Conservation (phyloP, 2,113 vertebrate genomes). For the Hemichromis elongatus region DNA sequence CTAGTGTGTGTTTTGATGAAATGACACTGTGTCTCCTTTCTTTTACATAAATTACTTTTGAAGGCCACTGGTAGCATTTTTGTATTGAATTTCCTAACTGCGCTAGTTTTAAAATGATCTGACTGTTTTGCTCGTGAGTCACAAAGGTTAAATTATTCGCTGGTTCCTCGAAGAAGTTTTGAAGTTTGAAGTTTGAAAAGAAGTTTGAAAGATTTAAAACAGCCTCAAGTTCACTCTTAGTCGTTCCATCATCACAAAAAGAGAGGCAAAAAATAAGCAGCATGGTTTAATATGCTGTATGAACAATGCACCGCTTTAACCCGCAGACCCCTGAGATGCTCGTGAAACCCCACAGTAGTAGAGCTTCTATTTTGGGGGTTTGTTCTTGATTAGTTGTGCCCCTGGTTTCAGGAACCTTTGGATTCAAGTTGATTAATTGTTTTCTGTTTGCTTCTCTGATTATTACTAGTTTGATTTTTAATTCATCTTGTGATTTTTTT, state of each 20-base stretch:
- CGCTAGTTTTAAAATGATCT: neutral
- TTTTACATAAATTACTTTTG: neutral
- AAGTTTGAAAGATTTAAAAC: neutral
- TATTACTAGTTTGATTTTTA: neutral
- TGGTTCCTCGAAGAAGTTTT: neutral
- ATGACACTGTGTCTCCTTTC: neutral
- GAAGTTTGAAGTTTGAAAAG: too few species aligned
- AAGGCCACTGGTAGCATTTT: neutral
- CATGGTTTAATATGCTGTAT: neutral
- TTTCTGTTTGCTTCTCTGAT: neutral
- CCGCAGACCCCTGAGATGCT: neutral
- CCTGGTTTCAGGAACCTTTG: neutral
- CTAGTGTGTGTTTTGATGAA: neutral
- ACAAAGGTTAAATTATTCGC: neutral
- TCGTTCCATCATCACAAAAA: neutral
- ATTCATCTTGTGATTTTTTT: neutral
- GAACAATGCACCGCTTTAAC: neutral
- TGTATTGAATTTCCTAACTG: neutral
- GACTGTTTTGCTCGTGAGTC: neutral
- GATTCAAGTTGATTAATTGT: neutral
- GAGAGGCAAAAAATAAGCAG: neutral
- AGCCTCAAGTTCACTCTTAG: neutral
- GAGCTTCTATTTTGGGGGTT: neutral
- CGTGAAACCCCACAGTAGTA: neutral
- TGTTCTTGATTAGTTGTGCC: neutral